Base-by-base conservation (phyloP, 2,113 vertebrate genomes). In the Callionymus lyra region DNA sequence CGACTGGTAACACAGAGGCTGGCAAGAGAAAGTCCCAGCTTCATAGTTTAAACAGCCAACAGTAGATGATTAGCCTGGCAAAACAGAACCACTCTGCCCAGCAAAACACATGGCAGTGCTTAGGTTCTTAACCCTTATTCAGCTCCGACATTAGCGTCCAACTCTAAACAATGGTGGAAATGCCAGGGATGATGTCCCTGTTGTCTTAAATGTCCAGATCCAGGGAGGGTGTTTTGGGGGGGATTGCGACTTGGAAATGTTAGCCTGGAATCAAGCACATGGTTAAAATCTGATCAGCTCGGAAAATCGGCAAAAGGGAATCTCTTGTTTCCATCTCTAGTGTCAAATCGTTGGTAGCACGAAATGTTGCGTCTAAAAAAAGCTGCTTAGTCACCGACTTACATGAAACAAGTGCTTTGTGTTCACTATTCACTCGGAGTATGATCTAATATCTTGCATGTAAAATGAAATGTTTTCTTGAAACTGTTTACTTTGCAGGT, bases 91-190 rank as follows among this genome's bases (percentile, higher is more conserved):
- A 50, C 58, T 74, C 60, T 66, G 55, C 69, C 67, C 53, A 65
- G 56, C 63, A 70, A 70, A 79, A 77, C 76, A 79, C 68, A 77
- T 79, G 76, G 76, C 69, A 76, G 56, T 46, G 70, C 68, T 79
- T 77, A 68, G 61, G 65, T 56, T 64, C 63, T 74, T 77, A 72
- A 79, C 65, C 70, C 70, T 66, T 74, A 39, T 52, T 50, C 66
- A 33, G 44, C 34, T 50, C 55, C 8, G 21, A 27, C 21, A 27
- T 27, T 27, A 27, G 21, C 21, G 4, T 27, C 21, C 21, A 27
- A 27, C 21, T 5, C 21, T 27, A 39, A 21, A 44, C 21, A 5
- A 47, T 2, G 38, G 46, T n/a, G 33, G 36, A 51, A 10, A 19
- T 6, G n/a, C 48, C 32, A 8, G 34, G n/a, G 47, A 10, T 14